Conservation (phyloP, 64 coral and sea anemone genomes). For the Actinia equina region DNA sequence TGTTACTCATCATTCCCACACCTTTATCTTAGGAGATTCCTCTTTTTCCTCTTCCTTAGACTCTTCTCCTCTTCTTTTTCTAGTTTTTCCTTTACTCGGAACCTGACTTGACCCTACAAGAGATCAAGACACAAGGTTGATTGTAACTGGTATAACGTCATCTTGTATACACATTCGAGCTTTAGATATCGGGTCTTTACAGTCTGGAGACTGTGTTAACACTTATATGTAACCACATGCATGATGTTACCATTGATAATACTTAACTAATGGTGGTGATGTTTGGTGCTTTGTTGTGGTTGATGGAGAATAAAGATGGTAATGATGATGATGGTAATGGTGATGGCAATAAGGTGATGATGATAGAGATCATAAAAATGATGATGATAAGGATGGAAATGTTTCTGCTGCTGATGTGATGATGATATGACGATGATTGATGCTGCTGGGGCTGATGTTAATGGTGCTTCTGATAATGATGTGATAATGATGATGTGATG, state of each 20-base stretch:
- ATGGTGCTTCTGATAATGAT: too few species aligned
- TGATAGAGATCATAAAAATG: not conserved
- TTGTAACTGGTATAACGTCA: too few species aligned
- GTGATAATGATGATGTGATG: too few species aligned
- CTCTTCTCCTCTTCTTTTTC: slow-evolving; percentile 5
- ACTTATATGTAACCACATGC: not conserved
- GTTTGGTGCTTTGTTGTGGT: too few species aligned
- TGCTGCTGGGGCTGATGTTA: too few species aligned
- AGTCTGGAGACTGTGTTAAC: not conserved
- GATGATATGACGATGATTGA: too few species aligned
- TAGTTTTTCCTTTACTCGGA: not conserved
- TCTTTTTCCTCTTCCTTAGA: slow-evolving; percentile 27
- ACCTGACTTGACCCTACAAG: not conserved
- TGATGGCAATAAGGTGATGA: not conserved
- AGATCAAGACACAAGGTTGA: not conserved
- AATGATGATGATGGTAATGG: too few species aligned
- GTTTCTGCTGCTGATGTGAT: too few species aligned
- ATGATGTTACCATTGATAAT: too few species aligned
- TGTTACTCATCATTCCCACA: not conserved
- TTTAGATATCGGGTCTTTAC: not conserved
- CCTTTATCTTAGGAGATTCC: slow-evolving; percentile 43
- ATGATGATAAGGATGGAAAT: not conserved
- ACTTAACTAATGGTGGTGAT: too few species aligned
- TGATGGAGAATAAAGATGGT: not conserved
- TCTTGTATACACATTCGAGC: not conserved